A percentile compares a stretch with the other conserved stretches of the same genome.
Evolutionary conservation across 2,888 invertebrate species (phyloP).

Genomic region (Hydropsyche betteni): DNA sequence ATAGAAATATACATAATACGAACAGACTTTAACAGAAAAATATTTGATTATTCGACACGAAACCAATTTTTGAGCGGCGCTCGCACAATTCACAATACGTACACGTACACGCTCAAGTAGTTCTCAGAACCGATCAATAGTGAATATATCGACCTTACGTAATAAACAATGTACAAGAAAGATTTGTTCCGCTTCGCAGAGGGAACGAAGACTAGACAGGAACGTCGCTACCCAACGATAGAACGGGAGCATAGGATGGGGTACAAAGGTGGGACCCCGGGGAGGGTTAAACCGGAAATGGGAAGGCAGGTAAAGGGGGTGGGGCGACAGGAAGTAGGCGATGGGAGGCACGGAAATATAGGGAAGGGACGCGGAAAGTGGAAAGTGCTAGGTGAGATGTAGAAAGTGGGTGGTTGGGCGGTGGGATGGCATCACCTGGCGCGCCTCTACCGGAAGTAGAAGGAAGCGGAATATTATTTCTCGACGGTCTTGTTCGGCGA

Average conservation of each 20-base stretch:
- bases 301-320: background rate
- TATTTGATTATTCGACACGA: no score
- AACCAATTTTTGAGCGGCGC: no score
- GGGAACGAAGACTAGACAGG: background rate
- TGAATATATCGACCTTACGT: constrained; percentile 27
- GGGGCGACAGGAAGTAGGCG: no score
- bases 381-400: no score
- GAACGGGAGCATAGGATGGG: background rate
- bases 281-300: constrained; percentile 15
- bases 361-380: no score
- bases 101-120: no score
- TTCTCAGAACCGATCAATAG: constrained; percentile 9
- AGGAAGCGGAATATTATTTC: constrained; percentile 41
- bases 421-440: constrained; percentile 34
- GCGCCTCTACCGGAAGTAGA: constrained; percentile 20
- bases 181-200: constrained; percentile 12
- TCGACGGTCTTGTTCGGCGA: constrained; percentile 37
- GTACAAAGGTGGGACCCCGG: background rate
- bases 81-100: no score
- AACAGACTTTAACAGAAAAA: no score
- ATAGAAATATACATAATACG: no score
- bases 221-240: constrained; percentile 9
- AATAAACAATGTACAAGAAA: constrained; percentile 27
- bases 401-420: no score
- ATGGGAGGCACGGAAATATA: no score